phyloP scores from a whole-genome alignment of 2,113 vertebrate genomes.

The Petroica traversi region DNA sequence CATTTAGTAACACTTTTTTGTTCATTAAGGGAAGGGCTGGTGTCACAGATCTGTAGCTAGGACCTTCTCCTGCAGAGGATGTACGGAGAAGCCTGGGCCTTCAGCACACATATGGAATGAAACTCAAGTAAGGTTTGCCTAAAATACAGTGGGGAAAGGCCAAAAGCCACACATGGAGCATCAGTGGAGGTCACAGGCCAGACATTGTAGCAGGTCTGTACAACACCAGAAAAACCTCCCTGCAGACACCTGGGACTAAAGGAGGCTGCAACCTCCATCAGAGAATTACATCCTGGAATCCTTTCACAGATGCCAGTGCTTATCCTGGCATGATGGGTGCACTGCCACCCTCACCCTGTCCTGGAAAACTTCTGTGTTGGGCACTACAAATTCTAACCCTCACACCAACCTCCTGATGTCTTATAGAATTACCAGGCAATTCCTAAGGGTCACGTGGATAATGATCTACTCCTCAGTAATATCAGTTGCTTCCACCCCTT shows the following conservation, averaged over 20 bases:
- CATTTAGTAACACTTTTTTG: background rate
- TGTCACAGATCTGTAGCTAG: background rate
- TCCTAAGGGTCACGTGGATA: background rate
- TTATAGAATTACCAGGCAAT: background rate
- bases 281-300: background rate
- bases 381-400: background rate
- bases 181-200: background rate
- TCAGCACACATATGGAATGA: background rate
- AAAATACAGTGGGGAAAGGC: background rate
- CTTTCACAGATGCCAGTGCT: background rate
- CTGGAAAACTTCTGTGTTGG: background rate
- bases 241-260: background rate
- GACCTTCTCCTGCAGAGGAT: background rate
- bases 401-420: background rate
- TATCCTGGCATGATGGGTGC: fast-evolving
- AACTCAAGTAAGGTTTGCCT: background rate
- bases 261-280: background rate
- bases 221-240: background rate
- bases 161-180: fast-evolving
- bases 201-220: fast-evolving
- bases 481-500: background rate
- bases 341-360: background rate
- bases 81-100: background rate
- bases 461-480: background rate
- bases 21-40: background rate